phyloP scores from a whole-genome alignment of 2,888 invertebrate genomes.

The Xanthia icteritia region DNA sequence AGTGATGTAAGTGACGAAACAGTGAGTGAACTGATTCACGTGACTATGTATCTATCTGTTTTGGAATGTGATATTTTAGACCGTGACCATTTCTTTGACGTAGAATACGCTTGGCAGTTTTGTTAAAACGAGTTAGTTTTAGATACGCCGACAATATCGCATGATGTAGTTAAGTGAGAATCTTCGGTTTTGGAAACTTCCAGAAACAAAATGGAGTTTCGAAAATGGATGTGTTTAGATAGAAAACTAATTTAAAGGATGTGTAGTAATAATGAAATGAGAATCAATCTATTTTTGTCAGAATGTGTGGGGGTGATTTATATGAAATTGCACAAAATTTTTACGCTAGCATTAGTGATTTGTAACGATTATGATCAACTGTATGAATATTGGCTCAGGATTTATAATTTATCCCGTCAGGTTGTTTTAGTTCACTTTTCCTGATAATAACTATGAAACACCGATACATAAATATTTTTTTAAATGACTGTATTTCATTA shows the following conservation, averaged over 20 bases:
- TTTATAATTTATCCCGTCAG: conserved; percentile 11
- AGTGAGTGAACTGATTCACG: conserved; percentile 36
- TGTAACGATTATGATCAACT: conserved; percentile 62
- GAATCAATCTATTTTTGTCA: conserved; percentile 86
- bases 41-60: conserved; percentile 39
- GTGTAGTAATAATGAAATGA: conserved; percentile 75
- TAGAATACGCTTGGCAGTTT: conserved; percentile 64
- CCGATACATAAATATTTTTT: not conserved
- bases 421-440: not conserved
- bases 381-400: conserved; percentile 35
- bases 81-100: conserved; percentile 58
- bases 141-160: conserved; percentile 87
- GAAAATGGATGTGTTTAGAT: conserved; percentile 79
- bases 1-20: conserved; percentile 44
- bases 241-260: conserved; percentile 83
- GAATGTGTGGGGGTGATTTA: conserved; percentile 71
- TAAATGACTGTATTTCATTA: conserved; percentile 2
- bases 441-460: not conserved
- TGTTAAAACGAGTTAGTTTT: conserved; percentile 74
- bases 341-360: conserved; percentile 78
- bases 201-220: conserved; percentile 66
- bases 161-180: conserved; percentile 73
- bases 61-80: conserved; percentile 67
- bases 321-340: conserved; percentile 78
- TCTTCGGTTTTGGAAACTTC: conserved; percentile 66